Evolutionary conservation across 2,888 invertebrate genomes (phyloP), one percentile per base, ranked within the genome.

Genomic region (Baccha elongata): DNA sequence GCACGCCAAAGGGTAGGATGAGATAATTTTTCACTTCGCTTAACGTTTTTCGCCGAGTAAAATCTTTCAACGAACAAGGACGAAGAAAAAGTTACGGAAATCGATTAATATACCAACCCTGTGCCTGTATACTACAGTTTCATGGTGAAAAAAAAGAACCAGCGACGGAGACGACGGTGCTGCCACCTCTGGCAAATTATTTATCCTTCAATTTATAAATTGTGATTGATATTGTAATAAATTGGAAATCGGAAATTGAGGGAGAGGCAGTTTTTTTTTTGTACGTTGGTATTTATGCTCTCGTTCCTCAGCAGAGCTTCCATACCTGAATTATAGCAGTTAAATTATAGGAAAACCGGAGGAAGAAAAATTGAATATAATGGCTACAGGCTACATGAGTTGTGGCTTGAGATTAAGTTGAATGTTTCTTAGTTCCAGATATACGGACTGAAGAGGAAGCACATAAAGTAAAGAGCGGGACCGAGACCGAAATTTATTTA

Each of bases 221-320:
- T 72, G 83, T 76, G 78, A 83, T 76, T 83, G 83, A 83, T 81
- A 81, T 83, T 83, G 78, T 83, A 83, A 83, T 83, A 83, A 83
- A 83, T 83, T 72, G 83, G 72, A 83, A 83, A 83, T 78, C 78
- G 78, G 64, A 78, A 78, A 73, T 73, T 60, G 53, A 26, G 37
- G 52, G 48, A 53, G 52, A 62, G 29, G 60, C 17, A 40, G 52
- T 17, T 44, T 42, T 17, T 42, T 21, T 19, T 40, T 48, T 21
- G 13, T 10, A 15, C 19, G n/a, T 15, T 46, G 1, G n/a, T 11
- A 3, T 53, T 19, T 6, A 10, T 23, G 32, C 13, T 52, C 17
- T 52, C 3, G 15, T 17, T 52, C 13, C 21, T 32, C 29, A 7
- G 13, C 26, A 13, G 13, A 29, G 50, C n/a, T 46, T 48, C 8